phyloP scores from a whole-genome alignment of 2,888 invertebrate genomes.

The Campoplex capitator region DNA sequence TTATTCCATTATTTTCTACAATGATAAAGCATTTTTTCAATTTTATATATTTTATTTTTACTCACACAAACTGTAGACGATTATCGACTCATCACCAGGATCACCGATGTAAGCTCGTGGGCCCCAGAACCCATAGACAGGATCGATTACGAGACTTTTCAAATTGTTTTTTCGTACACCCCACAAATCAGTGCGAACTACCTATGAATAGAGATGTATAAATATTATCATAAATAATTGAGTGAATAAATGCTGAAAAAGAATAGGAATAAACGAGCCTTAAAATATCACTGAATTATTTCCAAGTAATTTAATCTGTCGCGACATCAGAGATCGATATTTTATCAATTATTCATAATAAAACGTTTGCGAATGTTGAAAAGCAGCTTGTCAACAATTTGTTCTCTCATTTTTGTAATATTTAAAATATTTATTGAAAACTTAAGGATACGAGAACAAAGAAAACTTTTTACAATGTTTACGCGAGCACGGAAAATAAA shows the following conservation, averaged over 20 bases:
- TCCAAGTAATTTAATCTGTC: not conserved
- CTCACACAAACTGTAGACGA: constrained; percentile 74
- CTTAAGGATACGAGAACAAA: not conserved
- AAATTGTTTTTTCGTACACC: constrained; percentile 76
- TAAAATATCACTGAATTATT: not conserved
- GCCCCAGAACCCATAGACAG: constrained; percentile 72
- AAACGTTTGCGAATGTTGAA: not conserved
- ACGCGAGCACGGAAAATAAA: not conserved
- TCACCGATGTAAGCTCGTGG: constrained; percentile 83
- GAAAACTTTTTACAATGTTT: not conserved
- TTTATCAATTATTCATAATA: too few species aligned
- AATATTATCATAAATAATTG: not conserved
- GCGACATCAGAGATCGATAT: too few species aligned
- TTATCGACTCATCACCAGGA: constrained; percentile 77
- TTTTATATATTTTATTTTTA: not conserved
- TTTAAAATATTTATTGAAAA: not conserved
- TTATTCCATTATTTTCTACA: not conserved
- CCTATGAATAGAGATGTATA: constrained; percentile 57
- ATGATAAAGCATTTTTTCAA: not conserved
- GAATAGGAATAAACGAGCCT: too few species aligned
- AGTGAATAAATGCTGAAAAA: too few species aligned
- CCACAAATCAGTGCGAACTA: constrained; percentile 72
- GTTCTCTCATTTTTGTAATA: not conserved
- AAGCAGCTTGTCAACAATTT: not conserved
- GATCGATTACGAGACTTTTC: constrained; percentile 81